Conservation (phyloP, 1,140 invertebrate genomes). For the Plectrocnemia conspersa region DNA sequence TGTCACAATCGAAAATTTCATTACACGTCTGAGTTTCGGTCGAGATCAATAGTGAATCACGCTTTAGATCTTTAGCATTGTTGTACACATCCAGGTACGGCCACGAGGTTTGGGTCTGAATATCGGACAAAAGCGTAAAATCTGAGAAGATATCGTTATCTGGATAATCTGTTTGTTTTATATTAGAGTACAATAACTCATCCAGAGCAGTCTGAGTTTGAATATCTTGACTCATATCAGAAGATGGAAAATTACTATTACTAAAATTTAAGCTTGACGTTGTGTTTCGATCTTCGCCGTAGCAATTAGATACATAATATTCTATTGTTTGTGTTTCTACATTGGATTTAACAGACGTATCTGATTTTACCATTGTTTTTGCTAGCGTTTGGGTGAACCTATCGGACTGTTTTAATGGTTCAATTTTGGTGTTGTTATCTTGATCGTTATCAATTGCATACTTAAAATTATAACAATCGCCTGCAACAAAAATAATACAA, state of each 20-base stretch:
- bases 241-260: not conserved
- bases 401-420: constrained; percentile 6
- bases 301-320: not conserved
- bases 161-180: not conserved
- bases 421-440: not conserved
- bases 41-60: constrained; percentile 4
- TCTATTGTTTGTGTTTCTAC: constrained; percentile 22
- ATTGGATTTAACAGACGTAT: not conserved
- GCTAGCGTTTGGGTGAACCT: constrained; percentile 23
- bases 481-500: not conserved
- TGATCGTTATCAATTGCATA: not conserved
- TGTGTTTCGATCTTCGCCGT: not conserved
- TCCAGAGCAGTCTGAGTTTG: constrained; percentile 27
- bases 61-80: not conserved
- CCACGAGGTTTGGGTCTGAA: constrained; percentile 22
- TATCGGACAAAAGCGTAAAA: constrained; percentile 19
- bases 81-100: not conserved
- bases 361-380: constrained; percentile 16
- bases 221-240: constrained; percentile 10
- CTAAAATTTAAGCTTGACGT: not conserved
- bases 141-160: constrained; percentile 17
- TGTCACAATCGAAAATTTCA: not conserved
- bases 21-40: constrained; percentile 21
- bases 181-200: constrained; percentile 20
- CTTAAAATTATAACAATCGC: not conserved